phyloP scores from a whole-genome alignment of 2,797 vertebrate genomes.

The Carduelis carduelis region DNA sequence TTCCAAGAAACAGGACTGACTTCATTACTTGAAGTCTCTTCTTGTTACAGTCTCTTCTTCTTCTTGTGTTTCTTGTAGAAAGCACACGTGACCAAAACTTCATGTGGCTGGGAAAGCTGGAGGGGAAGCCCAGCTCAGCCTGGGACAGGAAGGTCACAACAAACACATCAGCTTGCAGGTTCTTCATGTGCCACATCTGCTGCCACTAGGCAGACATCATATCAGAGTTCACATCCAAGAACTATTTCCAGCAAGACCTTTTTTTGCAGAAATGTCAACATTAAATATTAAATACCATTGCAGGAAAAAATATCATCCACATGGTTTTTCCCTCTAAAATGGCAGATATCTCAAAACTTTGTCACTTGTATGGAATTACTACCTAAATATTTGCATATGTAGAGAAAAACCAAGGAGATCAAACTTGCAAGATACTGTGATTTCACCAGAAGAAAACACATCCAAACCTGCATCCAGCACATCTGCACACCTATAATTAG shows the following conservation, averaged over 20 bases:
- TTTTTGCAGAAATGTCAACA: not conserved
- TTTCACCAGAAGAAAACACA: not conserved
- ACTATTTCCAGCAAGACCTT: not conserved
- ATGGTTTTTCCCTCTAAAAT: not conserved
- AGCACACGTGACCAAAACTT: rapidly evolving
- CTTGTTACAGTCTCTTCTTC: no score
- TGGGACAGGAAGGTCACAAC: not conserved
- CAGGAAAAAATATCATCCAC: not conserved
- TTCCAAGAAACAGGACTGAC: not conserved
- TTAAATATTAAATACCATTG: not conserved
- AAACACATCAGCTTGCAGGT: not conserved
- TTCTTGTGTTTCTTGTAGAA: no score
- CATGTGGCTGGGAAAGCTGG: not conserved
- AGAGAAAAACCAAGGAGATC: not conserved
- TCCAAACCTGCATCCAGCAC: not conserved
- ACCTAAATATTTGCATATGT: not conserved
- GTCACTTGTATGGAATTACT: not conserved
- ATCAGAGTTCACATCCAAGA: not conserved
- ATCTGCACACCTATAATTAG: not conserved
- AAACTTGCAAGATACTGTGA: not conserved
- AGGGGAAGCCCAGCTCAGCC: not conserved
- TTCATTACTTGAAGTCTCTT: not conserved
- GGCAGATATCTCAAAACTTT: not conserved
- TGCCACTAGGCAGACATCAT: not conserved
- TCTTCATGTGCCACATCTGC: not conserved